Percentiles rank a stretch among this genome's conserved stretches.
phyloP scores from a whole-genome alignment of 2,888 invertebrate species.

The Eumerus sabulonum region DNA sequence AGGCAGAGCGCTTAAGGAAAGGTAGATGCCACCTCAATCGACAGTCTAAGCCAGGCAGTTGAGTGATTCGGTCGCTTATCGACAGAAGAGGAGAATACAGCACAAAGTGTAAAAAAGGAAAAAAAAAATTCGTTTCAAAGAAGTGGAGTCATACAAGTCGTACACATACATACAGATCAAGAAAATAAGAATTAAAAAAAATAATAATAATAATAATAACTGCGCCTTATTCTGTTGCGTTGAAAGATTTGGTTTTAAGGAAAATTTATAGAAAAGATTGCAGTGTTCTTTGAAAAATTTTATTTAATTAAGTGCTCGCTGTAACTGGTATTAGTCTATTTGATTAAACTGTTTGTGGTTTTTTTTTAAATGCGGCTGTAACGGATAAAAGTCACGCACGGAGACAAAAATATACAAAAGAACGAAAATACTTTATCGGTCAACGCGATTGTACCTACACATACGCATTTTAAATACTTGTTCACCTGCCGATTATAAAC shows the following conservation, averaged over 20 bases:
- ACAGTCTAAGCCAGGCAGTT: constrained; percentile 78
- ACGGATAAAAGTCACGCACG: constrained; percentile 33
- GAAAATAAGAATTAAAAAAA: no score
- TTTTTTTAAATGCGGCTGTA: constrained; percentile 34
- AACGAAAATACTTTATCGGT: constrained; percentile 33
- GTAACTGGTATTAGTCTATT: constrained; percentile 7
- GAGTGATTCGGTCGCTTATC: constrained; percentile 75
- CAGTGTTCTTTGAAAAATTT: constrained; percentile 63
- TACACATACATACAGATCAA: constrained; percentile 50
- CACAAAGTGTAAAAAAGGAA: constrained; percentile 14
- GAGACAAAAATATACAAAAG: constrained; percentile 35
- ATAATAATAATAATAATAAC: no score
- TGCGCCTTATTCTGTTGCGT: no score
- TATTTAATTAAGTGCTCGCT: constrained; percentile 30
- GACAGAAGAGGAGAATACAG: constrained; percentile 15
- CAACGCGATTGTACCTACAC: constrained; percentile 8
- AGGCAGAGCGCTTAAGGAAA: constrained; percentile 76
- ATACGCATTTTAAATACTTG: constrained; percentile 30
- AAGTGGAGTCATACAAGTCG: constrained; percentile 51
- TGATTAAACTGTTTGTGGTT: constrained; percentile 44
- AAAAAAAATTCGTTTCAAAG: constrained; percentile 31
- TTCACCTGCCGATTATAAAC: constrained; percentile 51
- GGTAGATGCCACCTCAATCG: constrained; percentile 75
- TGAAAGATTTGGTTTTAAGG: no score
- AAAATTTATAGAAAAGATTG: constrained; percentile 51